Conservation (phyloP, 2,113 vertebrate species). For the Rhombomys opimus region DNA sequence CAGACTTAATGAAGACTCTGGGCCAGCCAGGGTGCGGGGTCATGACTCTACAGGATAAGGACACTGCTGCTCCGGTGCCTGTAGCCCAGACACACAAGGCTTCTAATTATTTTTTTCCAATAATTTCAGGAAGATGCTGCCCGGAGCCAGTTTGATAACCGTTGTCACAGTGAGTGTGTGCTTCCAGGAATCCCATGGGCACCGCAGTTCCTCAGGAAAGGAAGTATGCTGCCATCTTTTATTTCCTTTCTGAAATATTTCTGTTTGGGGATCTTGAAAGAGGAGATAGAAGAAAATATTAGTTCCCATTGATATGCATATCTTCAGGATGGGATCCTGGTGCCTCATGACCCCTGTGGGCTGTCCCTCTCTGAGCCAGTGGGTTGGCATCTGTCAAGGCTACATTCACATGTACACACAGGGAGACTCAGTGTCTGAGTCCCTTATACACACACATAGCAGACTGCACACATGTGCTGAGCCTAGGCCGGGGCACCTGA, state of each 20-base stretch:
- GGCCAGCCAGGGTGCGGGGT: background rate
- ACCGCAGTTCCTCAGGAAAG: background rate
- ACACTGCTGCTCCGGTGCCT: background rate
- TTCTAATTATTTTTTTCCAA: background rate
- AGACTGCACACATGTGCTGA: background rate
- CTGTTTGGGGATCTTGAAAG: background rate
- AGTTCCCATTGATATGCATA: background rate
- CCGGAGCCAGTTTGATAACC: background rate
- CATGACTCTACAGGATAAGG: background rate
- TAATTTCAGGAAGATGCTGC: background rate
- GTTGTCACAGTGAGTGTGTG: accelerated
- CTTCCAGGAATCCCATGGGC: background rate
- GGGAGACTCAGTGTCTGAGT: background rate
- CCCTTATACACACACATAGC: background rate
- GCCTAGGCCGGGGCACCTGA: background rate
- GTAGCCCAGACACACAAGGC: background rate
- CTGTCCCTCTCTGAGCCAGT: no score
- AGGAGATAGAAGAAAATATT: background rate
- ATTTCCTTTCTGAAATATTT: background rate
- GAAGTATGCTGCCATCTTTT: background rate
- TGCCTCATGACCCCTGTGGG: accelerated
- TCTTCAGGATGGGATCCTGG: accelerated
- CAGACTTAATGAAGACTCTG: background rate
- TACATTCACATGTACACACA: accelerated
- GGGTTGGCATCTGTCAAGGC: background rate